phyloP scores from a whole-genome alignment of 1,140 invertebrate species.

The Trichogramma pretiosum region DNA sequence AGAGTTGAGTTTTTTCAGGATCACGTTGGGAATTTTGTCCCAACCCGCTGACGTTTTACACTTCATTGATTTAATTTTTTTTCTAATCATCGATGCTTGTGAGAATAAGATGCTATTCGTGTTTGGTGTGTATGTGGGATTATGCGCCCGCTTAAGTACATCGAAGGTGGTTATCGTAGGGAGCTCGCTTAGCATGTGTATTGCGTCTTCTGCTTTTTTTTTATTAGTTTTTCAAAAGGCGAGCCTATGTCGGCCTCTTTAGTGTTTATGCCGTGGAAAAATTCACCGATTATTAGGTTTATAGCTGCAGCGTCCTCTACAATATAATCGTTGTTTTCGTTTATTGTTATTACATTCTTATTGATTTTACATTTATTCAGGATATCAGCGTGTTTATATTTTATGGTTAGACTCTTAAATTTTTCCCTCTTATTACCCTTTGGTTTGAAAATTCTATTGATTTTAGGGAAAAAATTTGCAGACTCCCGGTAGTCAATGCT shows the following conservation, averaged over 20 bases:
- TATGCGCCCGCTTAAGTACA: neutral
- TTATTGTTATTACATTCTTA: neutral
- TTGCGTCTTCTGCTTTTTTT: constrained; percentile 8
- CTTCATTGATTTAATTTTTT: constrained; percentile 15
- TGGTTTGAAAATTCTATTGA: constrained; percentile 12
- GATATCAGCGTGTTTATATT: neutral
- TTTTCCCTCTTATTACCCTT: constrained; percentile 9
- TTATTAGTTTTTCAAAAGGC: neutral
- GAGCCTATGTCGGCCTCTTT: neutral
- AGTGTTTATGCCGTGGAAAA: constrained; percentile 2
- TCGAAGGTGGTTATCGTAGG: neutral
- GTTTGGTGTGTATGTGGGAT: too few relatives aligned
- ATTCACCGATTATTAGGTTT: constrained; percentile 4
- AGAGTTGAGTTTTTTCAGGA: constrained; percentile 11
- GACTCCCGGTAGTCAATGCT: constrained; percentile 10
- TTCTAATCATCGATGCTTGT: neutral
- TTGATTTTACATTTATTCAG: neutral
- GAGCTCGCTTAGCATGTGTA: constrained; percentile 1
- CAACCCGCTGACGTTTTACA: constrained; percentile 12
- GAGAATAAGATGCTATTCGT: constrained; percentile 7
- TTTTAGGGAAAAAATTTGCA: constrained; percentile 11
- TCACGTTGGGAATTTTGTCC: constrained; percentile 15
- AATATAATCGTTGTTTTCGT: constrained; percentile 1
- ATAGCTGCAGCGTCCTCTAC: neutral
- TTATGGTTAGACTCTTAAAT: constrained; percentile 2